Conservation (phyloP, 2,888 invertebrate species). For the Druceiella hillmani region DNA sequence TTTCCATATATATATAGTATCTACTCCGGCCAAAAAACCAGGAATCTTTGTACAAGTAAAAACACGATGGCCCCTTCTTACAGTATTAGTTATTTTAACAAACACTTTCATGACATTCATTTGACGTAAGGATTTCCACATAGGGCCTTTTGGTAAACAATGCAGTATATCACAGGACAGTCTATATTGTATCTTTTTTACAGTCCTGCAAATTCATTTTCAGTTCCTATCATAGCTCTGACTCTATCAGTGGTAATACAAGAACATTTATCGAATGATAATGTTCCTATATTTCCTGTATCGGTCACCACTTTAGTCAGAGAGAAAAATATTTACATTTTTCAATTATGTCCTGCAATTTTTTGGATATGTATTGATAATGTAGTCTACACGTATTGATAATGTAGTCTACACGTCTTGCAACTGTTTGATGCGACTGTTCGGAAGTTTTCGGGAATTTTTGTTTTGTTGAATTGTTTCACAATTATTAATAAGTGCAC, state of each 20-base stretch:
- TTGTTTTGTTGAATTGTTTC: slow-evolving; percentile 1
- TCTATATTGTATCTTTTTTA: slow-evolving; percentile 15
- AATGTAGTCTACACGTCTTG: slow-evolving; percentile 5
- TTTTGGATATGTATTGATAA: not conserved
- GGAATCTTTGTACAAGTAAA: not conserved
- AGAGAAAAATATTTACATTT: not conserved
- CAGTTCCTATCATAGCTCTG: slow-evolving; percentile 11
- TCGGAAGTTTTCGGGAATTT: slow-evolving; percentile 5
- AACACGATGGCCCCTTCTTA: not conserved
- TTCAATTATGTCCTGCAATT: not conserved
- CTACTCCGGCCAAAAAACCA: not conserved
- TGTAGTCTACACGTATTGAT: too few species aligned
- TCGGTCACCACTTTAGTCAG: not conserved
- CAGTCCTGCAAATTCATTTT: slow-evolving; percentile 14
- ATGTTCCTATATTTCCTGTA: not conserved
- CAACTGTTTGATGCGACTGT: slow-evolving; percentile 9
- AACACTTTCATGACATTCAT: slow-evolving; percentile 1
- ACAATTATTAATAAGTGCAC: not conserved
- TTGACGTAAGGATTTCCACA: slow-evolving; percentile 5
- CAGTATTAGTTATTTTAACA: not conserved
- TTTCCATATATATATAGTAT: not conserved
- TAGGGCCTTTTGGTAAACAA: slow-evolving; percentile 11
- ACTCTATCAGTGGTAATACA: not conserved
- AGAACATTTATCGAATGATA: not conserved
- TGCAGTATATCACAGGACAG: slow-evolving; percentile 12